Percentiles rank a stretch among this genome's conserved stretches.
Conservation (phyloP, 2,113 vertebrate genomes). For the Trematocara stigmaticum region DNA sequence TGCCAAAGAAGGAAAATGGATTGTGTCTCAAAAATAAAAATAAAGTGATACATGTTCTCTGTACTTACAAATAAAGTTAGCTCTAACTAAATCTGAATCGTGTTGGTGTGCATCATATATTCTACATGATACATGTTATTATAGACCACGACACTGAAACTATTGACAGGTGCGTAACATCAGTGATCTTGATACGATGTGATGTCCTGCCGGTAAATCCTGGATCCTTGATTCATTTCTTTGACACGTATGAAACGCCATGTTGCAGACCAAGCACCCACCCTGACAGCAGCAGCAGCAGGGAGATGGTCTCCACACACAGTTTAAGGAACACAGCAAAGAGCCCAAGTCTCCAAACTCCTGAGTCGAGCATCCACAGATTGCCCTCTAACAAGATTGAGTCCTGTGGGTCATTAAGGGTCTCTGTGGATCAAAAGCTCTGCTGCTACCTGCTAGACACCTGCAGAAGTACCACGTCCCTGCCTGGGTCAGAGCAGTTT, state of each 20-base stretch:
- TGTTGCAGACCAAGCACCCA: not conserved
- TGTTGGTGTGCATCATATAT: not conserved
- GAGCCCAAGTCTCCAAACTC: not conserved
- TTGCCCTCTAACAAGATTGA: not conserved
- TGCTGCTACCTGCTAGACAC: not conserved
- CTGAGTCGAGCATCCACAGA: not conserved
- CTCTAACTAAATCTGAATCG: not conserved
- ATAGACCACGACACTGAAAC: not conserved
- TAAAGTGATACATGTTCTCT: constrained; percentile 11
- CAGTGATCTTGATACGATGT: not conserved
- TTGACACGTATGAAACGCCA: fast-evolving
- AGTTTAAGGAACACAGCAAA: not conserved
- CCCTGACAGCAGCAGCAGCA: not conserved
- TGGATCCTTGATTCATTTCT: not conserved
- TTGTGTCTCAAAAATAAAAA: not conserved
- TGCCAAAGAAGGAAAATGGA: not conserved
- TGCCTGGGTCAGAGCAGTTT: not conserved
- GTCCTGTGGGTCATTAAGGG: not conserved
- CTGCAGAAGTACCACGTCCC: not conserved
- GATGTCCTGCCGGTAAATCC: not conserved
- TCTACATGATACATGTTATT: not conserved
- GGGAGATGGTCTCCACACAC: not conserved
- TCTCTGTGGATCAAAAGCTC: fast-evolving
- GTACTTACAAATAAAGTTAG: constrained; percentile 43
- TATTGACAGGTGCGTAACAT: not conserved